These are phyloP conservation scores for Allacma fusca DNA, from an alignment of 2,888 invertebrate species.

Conservation along the genomic window DNA sequence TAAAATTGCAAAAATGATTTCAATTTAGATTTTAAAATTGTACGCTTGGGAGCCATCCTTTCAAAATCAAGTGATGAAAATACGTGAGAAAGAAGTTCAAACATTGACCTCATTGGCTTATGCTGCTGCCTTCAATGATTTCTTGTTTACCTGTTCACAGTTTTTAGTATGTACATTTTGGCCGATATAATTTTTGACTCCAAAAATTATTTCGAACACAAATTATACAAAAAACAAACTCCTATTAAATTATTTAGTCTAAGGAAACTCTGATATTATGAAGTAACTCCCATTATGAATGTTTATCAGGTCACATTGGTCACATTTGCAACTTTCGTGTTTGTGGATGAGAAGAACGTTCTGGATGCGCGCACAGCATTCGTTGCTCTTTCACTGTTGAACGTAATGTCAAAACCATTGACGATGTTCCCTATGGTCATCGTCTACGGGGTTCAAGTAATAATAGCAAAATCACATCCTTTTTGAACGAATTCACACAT, in stretches of 20 bases:
- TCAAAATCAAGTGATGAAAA: slow-evolving; percentile 72
- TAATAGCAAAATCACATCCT: no score
- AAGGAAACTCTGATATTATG: no score
- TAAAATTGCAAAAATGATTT: not conserved
- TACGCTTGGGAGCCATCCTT: slow-evolving; percentile 61
- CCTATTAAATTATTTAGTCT: no score
- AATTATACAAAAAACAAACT: no score
- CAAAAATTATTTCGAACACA: no score
- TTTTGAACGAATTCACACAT: no score
- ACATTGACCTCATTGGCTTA: slow-evolving; percentile 88
- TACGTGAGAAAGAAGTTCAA: slow-evolving; percentile 86
- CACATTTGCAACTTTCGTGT: slow-evolving; percentile 87
- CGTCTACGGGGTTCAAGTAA: slow-evolving; percentile 87
- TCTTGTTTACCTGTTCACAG: slow-evolving; percentile 63
- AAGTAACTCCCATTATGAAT: no score
- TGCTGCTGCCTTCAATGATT: slow-evolving; percentile 70
- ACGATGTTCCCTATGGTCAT: slow-evolving; percentile 84
- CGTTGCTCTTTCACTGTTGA: slow-evolving; percentile 95
- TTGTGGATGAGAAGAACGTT: slow-evolving; percentile 80
- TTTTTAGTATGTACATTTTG: not conserved
- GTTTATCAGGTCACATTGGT: slow-evolving; percentile 66
- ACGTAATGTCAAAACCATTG: slow-evolving; percentile 93
- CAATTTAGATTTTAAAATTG: slow-evolving; percentile 54
- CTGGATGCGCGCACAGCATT: slow-evolving; percentile 91
- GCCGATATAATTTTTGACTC: no score